These are phyloP conservation scores for Reticulitermes speratus DNA, from an alignment of 1,140 invertebrate genomes.

Conservation along the genomic window DNA sequence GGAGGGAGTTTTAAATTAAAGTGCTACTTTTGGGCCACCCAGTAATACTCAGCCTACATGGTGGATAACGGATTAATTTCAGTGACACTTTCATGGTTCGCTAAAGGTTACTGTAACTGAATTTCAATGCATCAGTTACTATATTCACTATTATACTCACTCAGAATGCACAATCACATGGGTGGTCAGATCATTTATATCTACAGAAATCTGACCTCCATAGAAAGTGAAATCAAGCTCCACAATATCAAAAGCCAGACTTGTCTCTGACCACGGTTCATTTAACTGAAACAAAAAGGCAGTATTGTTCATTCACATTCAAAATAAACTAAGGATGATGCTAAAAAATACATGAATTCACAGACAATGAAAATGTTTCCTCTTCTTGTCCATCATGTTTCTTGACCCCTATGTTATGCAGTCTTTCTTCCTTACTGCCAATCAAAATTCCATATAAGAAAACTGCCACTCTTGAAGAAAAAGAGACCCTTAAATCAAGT, in stretches of 20 bases:
- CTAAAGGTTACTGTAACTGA: neutral
- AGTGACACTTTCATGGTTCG: neutral
- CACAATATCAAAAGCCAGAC: neutral
- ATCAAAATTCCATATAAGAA: neutral
- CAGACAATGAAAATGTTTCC: neutral
- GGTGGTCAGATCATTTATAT: conserved; percentile 23
- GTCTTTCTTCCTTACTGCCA: neutral
- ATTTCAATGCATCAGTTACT: neutral
- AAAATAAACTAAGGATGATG: neutral
- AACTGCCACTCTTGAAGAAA: too few species aligned
- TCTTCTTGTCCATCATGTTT: neutral
- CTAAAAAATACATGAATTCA: neutral
- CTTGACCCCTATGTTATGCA: neutral
- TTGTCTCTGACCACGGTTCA: conserved; percentile 14
- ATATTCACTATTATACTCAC: conserved; percentile 16
- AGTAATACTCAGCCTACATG: neutral
- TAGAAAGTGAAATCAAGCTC: conserved; percentile 26
- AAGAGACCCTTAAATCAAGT: too few species aligned
- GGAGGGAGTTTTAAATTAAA: too few species aligned
- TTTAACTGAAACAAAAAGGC: neutral
- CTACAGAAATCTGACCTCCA: neutral
- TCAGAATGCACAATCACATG: conserved; percentile 29
- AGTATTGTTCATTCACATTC: neutral
- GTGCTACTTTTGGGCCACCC: neutral
- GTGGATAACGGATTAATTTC: neutral